Base-by-base conservation (phyloP, 2,113 vertebrate genomes). In the Tinamus guttatus region DNA sequence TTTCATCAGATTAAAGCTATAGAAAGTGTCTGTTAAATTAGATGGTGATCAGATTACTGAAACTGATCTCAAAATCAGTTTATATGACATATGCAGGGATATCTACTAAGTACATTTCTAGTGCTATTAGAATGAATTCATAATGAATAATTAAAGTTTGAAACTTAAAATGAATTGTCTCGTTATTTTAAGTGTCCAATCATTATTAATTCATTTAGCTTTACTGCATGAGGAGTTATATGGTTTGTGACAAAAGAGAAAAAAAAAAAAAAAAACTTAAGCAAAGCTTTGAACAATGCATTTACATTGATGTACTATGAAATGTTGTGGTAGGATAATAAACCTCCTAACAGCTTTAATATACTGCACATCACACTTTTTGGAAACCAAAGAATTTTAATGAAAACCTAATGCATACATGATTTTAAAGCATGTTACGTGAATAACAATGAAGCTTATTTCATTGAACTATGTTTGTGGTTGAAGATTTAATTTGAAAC, bases 301-400 rank as follows among this genome's bases (percentile, higher is more conserved):
- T 87, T 89, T 78, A 36, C 93, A 81, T 95, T 92, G 27, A 81
- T 96, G 45, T 27, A n/a, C 5, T 74, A 38, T 52, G 59, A 95
- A 91, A 81, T 45, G 9, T 84, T 87, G 63, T 4, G 9, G 28
- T 91, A 52, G 56, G 63, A 79, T 79, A 89, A 94, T 84, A 94
- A 87, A 14, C 2, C 34, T 83, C 43, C 11, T 94, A 78, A 77
- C 27, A 93, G 21, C 32, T 68, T 93, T 65, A 92, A 70, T 85
- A 34, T 80, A 81, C 75, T 41, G 12, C 27, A 94, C 14, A 86
- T 21, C 27, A 82, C 3, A 68, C 4, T 49, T 54, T 85, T 81
- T 24, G 34, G 81, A 59, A 51, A 41, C 16, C 12, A 11, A 18
- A 32, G 2, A 20, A n/a, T 88, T 54, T 32, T 15, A 58, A 64